Evolutionary conservation across 2,888 invertebrate species (phyloP), one percentile per base, ranked within the genome.

Genomic region (Sycophila texana): DNA sequence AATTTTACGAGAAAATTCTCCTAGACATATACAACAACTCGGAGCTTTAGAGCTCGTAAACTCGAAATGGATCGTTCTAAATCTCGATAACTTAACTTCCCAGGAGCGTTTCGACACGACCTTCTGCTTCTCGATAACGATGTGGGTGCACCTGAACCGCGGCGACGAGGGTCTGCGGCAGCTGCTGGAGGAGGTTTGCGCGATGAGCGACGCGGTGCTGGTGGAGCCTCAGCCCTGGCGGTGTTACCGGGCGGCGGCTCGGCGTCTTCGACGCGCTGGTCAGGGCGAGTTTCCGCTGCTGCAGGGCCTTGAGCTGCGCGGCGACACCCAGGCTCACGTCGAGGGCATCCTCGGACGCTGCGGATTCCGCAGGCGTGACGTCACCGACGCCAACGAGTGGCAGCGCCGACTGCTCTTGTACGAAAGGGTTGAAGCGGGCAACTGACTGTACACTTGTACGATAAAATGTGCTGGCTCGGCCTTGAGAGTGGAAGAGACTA

Each of bases 101-200:
- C 58, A 80, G 80, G 26, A 91, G 0, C 91, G 88, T 80, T 96
- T 95, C 91, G 94, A 95, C 90, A 91, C 93, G 3, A 92, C 93
- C 68, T 96, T 95, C 89, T 95, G 95, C 87, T 96, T 97, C 88
- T 96, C 97, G 12, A 93, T 96, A 49, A 95, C 96, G 20, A 96
- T 97, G 96, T 97, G 97, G 97, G 95, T 97, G 86, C 97, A 97
- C 90, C 89, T 97, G 30, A 97, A 97, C 89, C 92, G 95, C 90
- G 95, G 96, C 7, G 97, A 97, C 91, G 89, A 91, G 5, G 96
- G 96, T 0, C 89, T 97, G 55, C 85, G 91, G 74, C 84, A 89
- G 4, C 96, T 96, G 88, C 90, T 97, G 2, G 87, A 90, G 22
- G 92, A 92, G 71, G 88, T 95, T 7, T 92, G 93, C 79, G 83